Evolutionary conservation across 2,113 vertebrate species (phyloP).

Genomic region (Neotoma lepida): DNA sequence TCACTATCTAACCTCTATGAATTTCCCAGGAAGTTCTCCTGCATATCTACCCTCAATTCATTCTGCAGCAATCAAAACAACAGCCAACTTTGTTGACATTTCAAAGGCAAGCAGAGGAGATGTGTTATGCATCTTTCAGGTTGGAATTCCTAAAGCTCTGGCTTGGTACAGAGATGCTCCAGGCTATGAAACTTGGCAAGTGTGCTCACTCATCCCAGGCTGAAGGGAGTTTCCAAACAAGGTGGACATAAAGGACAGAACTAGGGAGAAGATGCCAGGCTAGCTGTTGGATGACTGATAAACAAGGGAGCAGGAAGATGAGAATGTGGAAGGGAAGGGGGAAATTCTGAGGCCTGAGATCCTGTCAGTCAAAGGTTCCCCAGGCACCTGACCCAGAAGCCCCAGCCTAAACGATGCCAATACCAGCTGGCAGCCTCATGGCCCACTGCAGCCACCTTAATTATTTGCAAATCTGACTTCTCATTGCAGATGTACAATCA

Average conservation of each 20-base stretch:
- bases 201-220: neutral
- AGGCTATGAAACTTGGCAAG: conserved; percentile 24
- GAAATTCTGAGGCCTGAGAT: neutral
- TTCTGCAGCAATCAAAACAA: conserved; percentile 50
- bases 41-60: conserved; percentile 1
- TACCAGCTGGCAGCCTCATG: conserved; percentile 58
- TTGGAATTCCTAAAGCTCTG: conserved; percentile 53
- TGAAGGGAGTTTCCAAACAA: conserved; percentile 65
- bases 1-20: conserved; percentile 29
- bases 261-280: neutral
- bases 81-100: conserved; percentile 53
- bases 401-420: conserved; percentile 42
- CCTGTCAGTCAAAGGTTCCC: conserved; percentile 28
- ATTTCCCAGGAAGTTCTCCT: conserved; percentile 42
- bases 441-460: conserved; percentile 48
- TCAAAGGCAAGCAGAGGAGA: conserved; percentile 28
- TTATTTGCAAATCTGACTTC: conserved; percentile 66
- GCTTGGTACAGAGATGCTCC: neutral
- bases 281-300: neutral
- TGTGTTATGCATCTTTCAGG: conserved; percentile 37
- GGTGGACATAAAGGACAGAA: conserved; percentile 34
- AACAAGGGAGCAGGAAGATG: conserved; percentile 17
- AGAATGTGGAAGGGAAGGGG: neutral
- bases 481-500: conserved; percentile 54
- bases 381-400: neutral